phyloP scores from a whole-genome alignment of 2,797 vertebrate species.

The Pipistrellus nathusii region DNA sequence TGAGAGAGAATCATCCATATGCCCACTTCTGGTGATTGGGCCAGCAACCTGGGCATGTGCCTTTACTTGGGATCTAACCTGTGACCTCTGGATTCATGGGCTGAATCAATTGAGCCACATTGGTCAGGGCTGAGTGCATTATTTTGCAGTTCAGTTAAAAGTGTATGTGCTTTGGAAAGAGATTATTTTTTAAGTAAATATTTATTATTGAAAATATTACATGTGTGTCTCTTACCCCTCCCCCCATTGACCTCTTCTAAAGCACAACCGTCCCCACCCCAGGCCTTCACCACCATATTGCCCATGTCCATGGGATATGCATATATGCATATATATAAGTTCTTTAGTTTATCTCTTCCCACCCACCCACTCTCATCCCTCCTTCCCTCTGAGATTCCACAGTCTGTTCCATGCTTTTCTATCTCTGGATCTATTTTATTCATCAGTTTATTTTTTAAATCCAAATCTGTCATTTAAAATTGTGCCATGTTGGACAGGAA shows the following conservation, averaged over 20 bases:
- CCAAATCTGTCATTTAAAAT: not conserved
- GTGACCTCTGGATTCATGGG: not conserved
- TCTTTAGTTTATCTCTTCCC: too few species aligned
- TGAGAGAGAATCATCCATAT: not conserved
- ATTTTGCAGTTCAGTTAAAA: not conserved
- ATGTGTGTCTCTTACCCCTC: too few species aligned
- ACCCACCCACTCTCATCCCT: too few species aligned
- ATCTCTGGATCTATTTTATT: too few species aligned
- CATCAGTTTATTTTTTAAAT: not conserved
- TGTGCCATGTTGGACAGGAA: not conserved
- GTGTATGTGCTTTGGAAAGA: not conserved
- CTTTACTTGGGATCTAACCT: not conserved
- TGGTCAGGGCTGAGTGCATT: not conserved
- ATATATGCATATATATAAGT: too few species aligned
- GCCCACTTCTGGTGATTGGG: not conserved
- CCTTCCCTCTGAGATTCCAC: too few species aligned
- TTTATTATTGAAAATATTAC: not conserved
- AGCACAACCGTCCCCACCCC: too few species aligned
- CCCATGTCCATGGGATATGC: too few species aligned
- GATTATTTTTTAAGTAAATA: not conserved
- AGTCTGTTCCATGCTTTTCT: too few species aligned
- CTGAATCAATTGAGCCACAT: not conserved
- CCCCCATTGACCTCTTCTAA: too few species aligned
- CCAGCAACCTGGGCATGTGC: not conserved
- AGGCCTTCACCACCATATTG: too few species aligned